Evolutionary conservation across 2,113 vertebrate species (phyloP).

Genomic region (Columba livia): DNA sequence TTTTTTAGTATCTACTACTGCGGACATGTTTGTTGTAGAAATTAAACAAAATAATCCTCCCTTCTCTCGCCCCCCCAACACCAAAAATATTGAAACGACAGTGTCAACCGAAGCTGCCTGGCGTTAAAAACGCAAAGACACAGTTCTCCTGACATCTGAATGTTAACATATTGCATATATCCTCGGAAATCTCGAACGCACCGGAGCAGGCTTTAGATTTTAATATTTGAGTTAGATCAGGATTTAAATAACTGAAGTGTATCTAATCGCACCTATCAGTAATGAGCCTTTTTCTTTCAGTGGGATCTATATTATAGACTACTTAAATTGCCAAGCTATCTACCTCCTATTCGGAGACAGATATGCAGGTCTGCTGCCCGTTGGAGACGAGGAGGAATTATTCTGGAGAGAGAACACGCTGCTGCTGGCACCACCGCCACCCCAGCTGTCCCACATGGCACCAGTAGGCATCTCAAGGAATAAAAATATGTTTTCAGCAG

Average conservation of each 20-base stretch:
- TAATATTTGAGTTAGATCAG: conserved; percentile 40
- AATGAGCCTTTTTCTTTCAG: conserved; percentile 33
- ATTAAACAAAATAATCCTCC: conserved; percentile 47
- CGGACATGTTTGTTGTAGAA: conserved; percentile 53
- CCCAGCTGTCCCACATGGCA: not conserved
- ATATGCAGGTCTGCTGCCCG: not conserved
- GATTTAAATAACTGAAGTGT: conserved; percentile 33
- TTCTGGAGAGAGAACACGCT: not conserved
- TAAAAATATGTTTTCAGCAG: not conserved
- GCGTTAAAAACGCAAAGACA: not conserved
- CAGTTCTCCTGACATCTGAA: not conserved
- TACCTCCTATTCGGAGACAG: not conserved
- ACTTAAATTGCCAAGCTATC: not conserved
- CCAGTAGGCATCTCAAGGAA: not conserved
- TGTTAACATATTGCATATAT: not conserved
- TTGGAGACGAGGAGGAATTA: not conserved
- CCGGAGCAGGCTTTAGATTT: not conserved
- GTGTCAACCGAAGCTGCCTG: not conserved
- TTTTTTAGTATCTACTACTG: conserved; percentile 18
- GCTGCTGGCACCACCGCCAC: not conserved
- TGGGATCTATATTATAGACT: not conserved
- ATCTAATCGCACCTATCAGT: conserved; percentile 59
- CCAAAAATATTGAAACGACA: not conserved
- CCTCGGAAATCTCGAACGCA: not conserved
- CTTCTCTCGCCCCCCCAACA: not conserved